phyloP scores from a whole-genome alignment of 2,888 invertebrate genomes.

The Dione vanillae region DNA sequence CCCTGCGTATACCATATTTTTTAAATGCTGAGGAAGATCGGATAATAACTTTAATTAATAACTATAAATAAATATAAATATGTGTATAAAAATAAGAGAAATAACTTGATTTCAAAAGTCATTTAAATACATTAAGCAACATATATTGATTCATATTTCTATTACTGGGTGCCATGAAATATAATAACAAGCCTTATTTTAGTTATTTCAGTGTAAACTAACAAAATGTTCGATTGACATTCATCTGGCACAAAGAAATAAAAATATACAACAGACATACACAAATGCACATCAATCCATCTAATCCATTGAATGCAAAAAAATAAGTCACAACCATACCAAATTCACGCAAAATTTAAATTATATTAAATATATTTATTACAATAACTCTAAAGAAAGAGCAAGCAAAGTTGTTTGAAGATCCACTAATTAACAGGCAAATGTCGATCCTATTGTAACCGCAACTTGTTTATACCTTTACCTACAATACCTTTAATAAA shows the following conservation, averaged over 20 bases:
- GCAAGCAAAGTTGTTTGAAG: not conserved
- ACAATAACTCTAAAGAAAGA: not conserved
- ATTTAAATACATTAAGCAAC: too few relatives aligned
- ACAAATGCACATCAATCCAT: not conserved
- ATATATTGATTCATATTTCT: too few relatives aligned
- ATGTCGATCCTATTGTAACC: slow-evolving; percentile 22
- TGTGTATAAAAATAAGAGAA: too few relatives aligned
- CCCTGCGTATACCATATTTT: too few relatives aligned
- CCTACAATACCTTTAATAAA: slow-evolving; percentile 16
- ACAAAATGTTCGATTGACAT: not conserved
- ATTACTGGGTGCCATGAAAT: too few relatives aligned
- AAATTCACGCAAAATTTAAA: not conserved
- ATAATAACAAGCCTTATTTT: too few relatives aligned
- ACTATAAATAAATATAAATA: too few relatives aligned
- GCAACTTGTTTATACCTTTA: slow-evolving; percentile 32
- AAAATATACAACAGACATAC: not conserved
- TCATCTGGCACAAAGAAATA: not conserved
- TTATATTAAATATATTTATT: not conserved
- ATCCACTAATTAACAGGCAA: slow-evolving; percentile 34
- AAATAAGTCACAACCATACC: not conserved
- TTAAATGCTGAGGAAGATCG: too few relatives aligned
- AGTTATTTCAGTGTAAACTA: too few relatives aligned
- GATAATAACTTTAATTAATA: too few relatives aligned
- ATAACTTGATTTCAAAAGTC: too few relatives aligned
- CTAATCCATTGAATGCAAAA: not conserved